Evolutionary conservation across 92 coral and sea anemone species (phyloP).

Genomic region (Blastomussa wellsi): DNA sequence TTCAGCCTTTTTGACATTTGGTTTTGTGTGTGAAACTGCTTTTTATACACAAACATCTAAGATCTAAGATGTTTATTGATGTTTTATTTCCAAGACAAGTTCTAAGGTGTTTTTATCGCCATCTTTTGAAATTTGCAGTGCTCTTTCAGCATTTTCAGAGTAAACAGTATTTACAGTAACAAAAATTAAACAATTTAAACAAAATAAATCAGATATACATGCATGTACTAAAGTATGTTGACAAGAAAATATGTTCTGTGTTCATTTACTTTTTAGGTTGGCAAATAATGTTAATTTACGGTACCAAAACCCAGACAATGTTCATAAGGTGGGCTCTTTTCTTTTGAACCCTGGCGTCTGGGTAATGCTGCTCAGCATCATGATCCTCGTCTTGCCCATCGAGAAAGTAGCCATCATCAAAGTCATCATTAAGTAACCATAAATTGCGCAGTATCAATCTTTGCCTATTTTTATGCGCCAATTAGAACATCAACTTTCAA

Average conservation of each 20-base stretch:
- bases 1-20: background rate
- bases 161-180: no score
- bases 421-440: slow-evolving; percentile 48
- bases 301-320: slow-evolving; percentile 2
- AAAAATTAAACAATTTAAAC: background rate
- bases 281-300: background rate
- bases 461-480: no score
- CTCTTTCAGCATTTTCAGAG: background rate
- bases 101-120: background rate
- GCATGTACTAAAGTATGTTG: no score
- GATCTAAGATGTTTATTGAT: background rate
- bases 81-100: background rate
- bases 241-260: no score
- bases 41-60: background rate
- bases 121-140: background rate
- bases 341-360: slow-evolving; percentile 25
- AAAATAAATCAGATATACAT: background rate
- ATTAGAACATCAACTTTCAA: slow-evolving; percentile 34
- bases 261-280: no score
- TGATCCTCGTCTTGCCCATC: slow-evolving; percentile 37
- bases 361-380: slow-evolving; percentile 9
- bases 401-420: slow-evolving; percentile 39
- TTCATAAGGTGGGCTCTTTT: slow-evolving; percentile 48
- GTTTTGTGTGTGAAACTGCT: background rate
- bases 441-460: slow-evolving; percentile 58